phyloP scores from a whole-genome alignment of 1,140 invertebrate genomes.

The Drosophila pruinosa region DNA sequence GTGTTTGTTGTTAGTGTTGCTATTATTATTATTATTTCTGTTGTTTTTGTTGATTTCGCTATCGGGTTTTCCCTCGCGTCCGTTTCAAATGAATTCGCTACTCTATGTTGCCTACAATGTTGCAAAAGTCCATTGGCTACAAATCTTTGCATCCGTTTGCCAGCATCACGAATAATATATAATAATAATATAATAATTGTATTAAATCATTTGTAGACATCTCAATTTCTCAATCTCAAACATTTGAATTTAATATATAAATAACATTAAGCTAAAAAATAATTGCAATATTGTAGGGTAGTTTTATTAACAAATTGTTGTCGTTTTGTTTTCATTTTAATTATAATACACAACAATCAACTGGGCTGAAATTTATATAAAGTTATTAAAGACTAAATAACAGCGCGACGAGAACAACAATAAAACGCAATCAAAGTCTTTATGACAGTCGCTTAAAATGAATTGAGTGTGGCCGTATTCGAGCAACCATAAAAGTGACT shows the following conservation, averaged over 20 bases:
- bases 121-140: background rate
- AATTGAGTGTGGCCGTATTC: constrained; percentile 14
- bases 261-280: too few species aligned
- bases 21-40: background rate
- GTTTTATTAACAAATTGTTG: background rate
- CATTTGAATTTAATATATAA: too few species aligned
- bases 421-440: constrained; percentile 21
- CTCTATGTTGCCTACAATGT: background rate
- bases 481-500: constrained; percentile 1
- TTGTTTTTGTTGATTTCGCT: constrained; percentile 7
- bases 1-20: constrained; percentile 20
- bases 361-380: constrained; percentile 10
- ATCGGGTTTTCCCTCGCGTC: constrained; percentile 29
- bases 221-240: too few species aligned
- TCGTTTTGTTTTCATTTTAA: background rate
- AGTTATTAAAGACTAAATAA: constrained; percentile 2
- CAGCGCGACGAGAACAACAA: background rate
- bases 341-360: constrained; percentile 3
- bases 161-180: too few species aligned
- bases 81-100: constrained; percentile 17
- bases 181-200: too few species aligned
- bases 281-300: background rate
- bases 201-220: too few species aligned
- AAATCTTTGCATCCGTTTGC: background rate
- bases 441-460: background rate